These are phyloP conservation scores for Zygogramma bicolorata DNA, from an alignment of 2,888 invertebrate genomes.

Conservation along the genomic window DNA sequence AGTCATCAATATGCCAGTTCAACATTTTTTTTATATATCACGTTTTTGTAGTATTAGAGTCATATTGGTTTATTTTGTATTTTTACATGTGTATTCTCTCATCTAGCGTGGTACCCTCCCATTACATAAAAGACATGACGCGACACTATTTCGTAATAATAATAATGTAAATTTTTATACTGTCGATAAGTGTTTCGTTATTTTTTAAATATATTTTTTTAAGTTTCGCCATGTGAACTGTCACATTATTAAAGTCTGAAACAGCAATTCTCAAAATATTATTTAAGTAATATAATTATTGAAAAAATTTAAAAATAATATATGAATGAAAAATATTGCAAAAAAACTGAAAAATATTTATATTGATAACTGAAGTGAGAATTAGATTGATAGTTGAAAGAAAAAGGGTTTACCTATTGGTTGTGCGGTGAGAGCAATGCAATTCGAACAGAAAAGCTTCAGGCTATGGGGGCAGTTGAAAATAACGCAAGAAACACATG, in stretches of 20 bases:
- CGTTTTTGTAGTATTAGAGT: constrained; percentile 63
- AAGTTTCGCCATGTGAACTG: constrained; percentile 65
- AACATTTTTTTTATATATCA: constrained; percentile 56
- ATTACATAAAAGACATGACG: constrained; percentile 62
- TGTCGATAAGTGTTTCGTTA: constrained; percentile 64
- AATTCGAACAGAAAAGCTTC: constrained; percentile 36
- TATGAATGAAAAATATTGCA: constrained; percentile 57
- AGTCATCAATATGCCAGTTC: constrained; percentile 66
- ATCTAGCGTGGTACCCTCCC: constrained; percentile 42
- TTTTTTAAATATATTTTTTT: constrained; percentile 66
- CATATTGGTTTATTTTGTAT: constrained; percentile 59
- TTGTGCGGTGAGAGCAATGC: constrained; percentile 50
- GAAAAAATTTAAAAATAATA: constrained; percentile 59
- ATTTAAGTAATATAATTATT: constrained; percentile 64
- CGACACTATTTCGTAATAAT: constrained; percentile 60
- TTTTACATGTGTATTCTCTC: constrained; percentile 42
- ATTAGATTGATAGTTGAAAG: constrained; percentile 52
- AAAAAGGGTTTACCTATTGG: constrained; percentile 41
- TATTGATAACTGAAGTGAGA: constrained; percentile 55
- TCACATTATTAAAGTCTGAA: constrained; percentile 68
- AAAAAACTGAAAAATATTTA: constrained; percentile 58
- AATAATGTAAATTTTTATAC: constrained; percentile 62
- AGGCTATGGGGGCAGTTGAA: constrained; percentile 18
- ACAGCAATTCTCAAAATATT: constrained; percentile 69
- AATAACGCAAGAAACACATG: constrained; percentile 14